phyloP scores from a whole-genome alignment of 2,888 invertebrate genomes.

The Conus canariensis region DNA sequence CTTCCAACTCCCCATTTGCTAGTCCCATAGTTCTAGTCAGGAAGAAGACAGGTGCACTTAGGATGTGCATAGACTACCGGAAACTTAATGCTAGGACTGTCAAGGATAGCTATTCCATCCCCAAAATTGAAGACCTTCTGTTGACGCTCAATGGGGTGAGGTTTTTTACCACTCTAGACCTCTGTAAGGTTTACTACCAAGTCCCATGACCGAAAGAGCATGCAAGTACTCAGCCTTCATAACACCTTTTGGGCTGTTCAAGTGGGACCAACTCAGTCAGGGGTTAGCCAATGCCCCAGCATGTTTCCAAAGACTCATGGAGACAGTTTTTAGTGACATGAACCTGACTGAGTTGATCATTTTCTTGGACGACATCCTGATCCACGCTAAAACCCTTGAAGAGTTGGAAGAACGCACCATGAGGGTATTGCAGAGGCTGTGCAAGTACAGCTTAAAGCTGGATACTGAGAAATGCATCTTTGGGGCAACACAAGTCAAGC shows the following conservation, averaged over 20 bases:
- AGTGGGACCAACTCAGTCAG: conserved; percentile 29
- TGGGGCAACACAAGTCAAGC: not conserved
- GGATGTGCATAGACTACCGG: conserved; percentile 33
- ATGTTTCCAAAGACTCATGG: not conserved
- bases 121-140: conserved; percentile 15
- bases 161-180: conserved; percentile 30
- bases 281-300: not conserved
- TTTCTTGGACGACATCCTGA: conserved; percentile 32
- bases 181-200: conserved; percentile 25
- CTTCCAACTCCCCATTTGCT: conserved; percentile 23
- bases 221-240: conserved; percentile 6
- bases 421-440: not conserved
- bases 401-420: not conserved
- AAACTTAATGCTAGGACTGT: not conserved
- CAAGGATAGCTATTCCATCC: too few relatives aligned
- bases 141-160: not conserved
- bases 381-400: not conserved
- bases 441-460: conserved; percentile 15
- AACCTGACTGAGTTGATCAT: not conserved
- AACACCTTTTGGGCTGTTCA: not conserved
- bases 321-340: not conserved
- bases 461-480: conserved; percentile 32
- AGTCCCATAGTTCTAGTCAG: conserved; percentile 37
- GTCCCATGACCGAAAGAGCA: conserved; percentile 9
- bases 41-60: not conserved